Conservation (phyloP, 2,888 invertebrate species). For the Macrosiphum euphorbiae region DNA sequence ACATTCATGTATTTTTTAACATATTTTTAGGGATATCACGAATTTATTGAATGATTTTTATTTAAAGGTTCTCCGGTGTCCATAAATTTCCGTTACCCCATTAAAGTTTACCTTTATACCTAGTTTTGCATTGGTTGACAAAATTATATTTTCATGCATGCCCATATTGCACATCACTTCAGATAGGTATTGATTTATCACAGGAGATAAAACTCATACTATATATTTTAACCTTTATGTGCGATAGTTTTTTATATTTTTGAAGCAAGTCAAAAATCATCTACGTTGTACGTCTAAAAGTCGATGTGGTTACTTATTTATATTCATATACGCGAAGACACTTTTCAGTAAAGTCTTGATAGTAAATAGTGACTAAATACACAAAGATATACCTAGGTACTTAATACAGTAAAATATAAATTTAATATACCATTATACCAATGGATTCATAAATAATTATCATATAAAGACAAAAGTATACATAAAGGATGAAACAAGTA, state of each 20-base stretch:
- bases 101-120: not conserved
- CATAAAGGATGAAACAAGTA: too few relatives aligned
- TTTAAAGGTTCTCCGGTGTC: constrained; percentile 16
- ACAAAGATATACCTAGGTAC: not conserved
- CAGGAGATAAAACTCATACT: not conserved
- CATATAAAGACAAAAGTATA: not conserved
- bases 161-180: not conserved
- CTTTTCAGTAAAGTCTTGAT: not conserved
- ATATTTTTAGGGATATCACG: not conserved
- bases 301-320: not conserved
- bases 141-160: not conserved
- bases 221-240: not conserved
- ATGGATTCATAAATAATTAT: not conserved
- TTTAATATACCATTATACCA: not conserved
- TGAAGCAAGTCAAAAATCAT: not conserved
- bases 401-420: not conserved
- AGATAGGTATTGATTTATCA: not conserved
- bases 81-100: not conserved
- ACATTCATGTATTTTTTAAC: not conserved
- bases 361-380: not conserved
- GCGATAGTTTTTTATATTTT: not conserved
- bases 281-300: not conserved
- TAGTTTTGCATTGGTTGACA: not conserved
- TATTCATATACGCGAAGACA: not conserved
- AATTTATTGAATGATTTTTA: constrained; percentile 21